Evolutionary conservation across 2,888 invertebrate genomes (phyloP).

Genomic region (Helleia helle): DNA sequence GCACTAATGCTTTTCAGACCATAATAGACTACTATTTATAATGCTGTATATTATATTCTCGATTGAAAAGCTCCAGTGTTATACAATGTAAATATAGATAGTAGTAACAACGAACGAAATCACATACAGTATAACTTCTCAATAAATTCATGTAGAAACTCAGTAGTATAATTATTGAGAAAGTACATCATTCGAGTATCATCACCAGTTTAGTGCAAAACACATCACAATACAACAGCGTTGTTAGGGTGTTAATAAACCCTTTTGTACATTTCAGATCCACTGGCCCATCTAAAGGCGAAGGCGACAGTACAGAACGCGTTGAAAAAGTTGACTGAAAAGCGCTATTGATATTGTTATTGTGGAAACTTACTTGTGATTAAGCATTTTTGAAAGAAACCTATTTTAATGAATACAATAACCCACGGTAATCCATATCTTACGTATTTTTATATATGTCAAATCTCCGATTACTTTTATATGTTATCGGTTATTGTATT

Average conservation of each 20-base stretch:
- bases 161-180: slow-evolving; percentile 17
- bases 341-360: slow-evolving; percentile 47
- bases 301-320: slow-evolving; percentile 72
- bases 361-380: slow-evolving; percentile 39
- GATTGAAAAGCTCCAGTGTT: not conserved
- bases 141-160: slow-evolving; percentile 15
- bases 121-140: slow-evolving; percentile 18
- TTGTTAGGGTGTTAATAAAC: slow-evolving; percentile 8
- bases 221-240: slow-evolving; percentile 1
- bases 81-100: slow-evolving; percentile 11
- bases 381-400: slow-evolving; percentile 49
- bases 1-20: slow-evolving; percentile 65
- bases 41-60: slow-evolving; percentile 18
- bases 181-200: slow-evolving; percentile 11
- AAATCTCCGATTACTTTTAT: slow-evolving; percentile 4
- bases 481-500: not conserved
- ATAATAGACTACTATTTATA: slow-evolving; percentile 38
- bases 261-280: slow-evolving; percentile 50
- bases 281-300: slow-evolving; percentile 69
- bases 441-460: slow-evolving; percentile 6
- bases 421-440: not conserved
- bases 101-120: slow-evolving; percentile 13
- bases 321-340: slow-evolving; percentile 69
- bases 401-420: slow-evolving; percentile 7
- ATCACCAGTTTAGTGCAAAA: slow-evolving; percentile 2